Evolutionary conservation across 1,140 invertebrate genomes (phyloP), one percentile per base, ranked within the genome.

Genomic region (Wiebesia pumilae): DNA sequence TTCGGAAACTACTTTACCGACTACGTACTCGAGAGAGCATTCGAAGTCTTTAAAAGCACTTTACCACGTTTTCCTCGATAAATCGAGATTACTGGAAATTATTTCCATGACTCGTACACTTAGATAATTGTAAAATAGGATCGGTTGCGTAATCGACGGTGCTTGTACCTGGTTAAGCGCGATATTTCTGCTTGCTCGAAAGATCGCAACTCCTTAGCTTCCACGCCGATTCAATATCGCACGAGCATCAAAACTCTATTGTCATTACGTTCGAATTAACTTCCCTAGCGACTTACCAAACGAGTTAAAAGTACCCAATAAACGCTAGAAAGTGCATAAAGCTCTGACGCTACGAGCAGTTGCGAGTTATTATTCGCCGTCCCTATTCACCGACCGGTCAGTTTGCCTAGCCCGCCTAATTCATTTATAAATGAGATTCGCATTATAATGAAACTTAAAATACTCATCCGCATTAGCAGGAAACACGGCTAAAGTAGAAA

Each of bases 391-490:
- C 43, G 43, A 4, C 43, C 21, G 16, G 3, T 78, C n/a, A 78
- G n/a, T 54, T 33, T 78, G 0, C 40, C 19, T 12, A 54, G 3
- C 30, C 30, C n/a, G 0, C n/a, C 0, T 54, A 33, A 54, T 51
- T 35, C 4, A 75, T 43, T 75, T 43, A 75, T 24, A 75, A 43
- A 75, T 43, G 40, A 43, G 21, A 75, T n/a, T 73, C 69, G 12
- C 35, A 27, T 24, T 73, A 21, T 73, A 73, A 75, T 75, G 21
- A 75, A 75, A n/a, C 43, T 75, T n/a, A 43, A 75, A 43, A 43
- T 75, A n/a, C 27, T 43, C n/a, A 24, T 1, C n/a, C 21, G 71
- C 27, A 27, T n/a, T n/a, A n/a, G 19, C 35, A 14, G 1, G 12
- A 40, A 43, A 43, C 16, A 27, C 6, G 16, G 0, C 35, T 43